Conservation (phyloP, 1,140 invertebrate species). For the Drosophila kurseongensis region DNA sequence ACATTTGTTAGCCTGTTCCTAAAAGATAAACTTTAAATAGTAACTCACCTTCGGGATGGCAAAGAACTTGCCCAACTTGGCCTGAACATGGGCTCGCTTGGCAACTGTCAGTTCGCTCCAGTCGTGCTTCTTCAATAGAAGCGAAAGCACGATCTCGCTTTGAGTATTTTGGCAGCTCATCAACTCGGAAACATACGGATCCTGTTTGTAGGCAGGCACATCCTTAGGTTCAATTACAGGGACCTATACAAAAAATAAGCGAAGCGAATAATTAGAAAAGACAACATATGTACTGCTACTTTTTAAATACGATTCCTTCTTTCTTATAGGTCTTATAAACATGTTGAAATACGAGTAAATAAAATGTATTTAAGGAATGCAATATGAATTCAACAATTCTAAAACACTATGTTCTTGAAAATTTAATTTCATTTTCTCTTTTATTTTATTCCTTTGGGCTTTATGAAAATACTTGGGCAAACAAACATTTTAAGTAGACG, state of each 20-base stretch:
- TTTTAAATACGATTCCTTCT: neutral
- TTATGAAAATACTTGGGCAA: neutral
- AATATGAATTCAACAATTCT: too few species aligned
- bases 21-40: neutral
- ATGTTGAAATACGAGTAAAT: too few species aligned
- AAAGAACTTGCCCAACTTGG: conserved; percentile 82
- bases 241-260: conserved; percentile 42
- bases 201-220: conserved; percentile 73
- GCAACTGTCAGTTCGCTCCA: conserved; percentile 72
- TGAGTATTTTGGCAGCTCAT: conserved; percentile 75
- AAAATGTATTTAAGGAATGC: too few species aligned
- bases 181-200: conserved; percentile 77
- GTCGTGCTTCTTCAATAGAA: conserved; percentile 74
- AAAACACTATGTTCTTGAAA: neutral
- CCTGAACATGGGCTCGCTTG: conserved; percentile 72
- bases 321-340: too few species aligned
- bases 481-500: conserved; percentile 1
- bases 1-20: neutral
- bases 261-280: neutral
- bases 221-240: conserved; percentile 78
- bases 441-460: neutral
- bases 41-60: conserved; percentile 84
- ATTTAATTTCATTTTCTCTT: neutral
- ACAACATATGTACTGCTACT: neutral
- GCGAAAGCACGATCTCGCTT: conserved; percentile 77